Evolutionary conservation across 2,888 invertebrate species (phyloP), one percentile per base, ranked within the genome.

Genomic region (Calameuta pallipes): DNA sequence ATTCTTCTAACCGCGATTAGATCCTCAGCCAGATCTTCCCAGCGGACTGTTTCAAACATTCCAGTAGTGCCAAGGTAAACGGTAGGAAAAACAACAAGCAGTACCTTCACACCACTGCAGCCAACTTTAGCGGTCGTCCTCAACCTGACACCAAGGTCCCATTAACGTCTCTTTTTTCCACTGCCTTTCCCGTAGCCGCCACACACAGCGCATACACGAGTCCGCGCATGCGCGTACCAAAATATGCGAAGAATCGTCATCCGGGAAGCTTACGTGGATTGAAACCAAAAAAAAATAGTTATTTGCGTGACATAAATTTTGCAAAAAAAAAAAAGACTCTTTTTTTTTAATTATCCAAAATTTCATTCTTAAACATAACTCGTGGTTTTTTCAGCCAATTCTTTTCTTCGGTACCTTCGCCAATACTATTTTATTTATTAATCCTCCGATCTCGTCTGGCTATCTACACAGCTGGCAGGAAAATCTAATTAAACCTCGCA

Each of bases 61-160:
- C 71, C 34, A 33, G 34, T 71, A 56, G 56, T 23, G 56, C 56
- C 56, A 56, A 56, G 84, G 85, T 83, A 81, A 86, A 80, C 69
- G 76, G 73, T 70, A 74, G 76, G 71, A 76, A 73, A 71, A 77
- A 79, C 69, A 41, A 56, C 71, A 35, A 56, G 56, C 34, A 6
- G 71, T 71, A 33, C 71, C 71, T 71, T 34, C 71, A 71, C 71
- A 9, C 31, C 34, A 4, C 15, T 31, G 71, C 71, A 31, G 11
- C 71, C 31, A 71, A 71, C 71, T 12, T 71, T 71, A 79, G 77
- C 78, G 82, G 76, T 81, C 78, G 81, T 82, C 82, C 78, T 80
- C 83, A 82, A 84, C 78, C 80, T 76, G 76, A 75, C 76, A 77
- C 78, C 83, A 84, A 84, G 83, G 80, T 77, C 79, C 37, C 37